Base-by-base conservation (phyloP, 2,113 vertebrate species). In the Acrocephalus kingi region DNA sequence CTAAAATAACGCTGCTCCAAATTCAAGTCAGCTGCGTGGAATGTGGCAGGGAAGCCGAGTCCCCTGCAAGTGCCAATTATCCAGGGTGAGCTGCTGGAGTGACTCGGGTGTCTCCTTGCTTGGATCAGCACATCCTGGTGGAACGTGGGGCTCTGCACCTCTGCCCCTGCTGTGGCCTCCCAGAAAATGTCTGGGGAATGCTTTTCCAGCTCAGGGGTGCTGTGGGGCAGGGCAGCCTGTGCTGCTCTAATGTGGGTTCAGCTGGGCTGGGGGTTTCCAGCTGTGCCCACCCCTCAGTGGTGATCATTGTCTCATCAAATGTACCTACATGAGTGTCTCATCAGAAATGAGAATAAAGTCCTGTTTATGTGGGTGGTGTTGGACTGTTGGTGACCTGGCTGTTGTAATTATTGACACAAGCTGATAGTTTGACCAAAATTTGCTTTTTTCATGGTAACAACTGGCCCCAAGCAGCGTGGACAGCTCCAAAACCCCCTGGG, bases 271-370 rank as follows among this genome's bases (percentile, higher is more conserved):
- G 37, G 2, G 6, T n/a, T 4, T 4, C 21, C 55, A 30, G 51
- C 48, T 21, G 5, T 1, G 0, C 1, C 23, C 14, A 0, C 15
- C 28, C 37, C 9, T 22, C 1, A 0, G 3, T 10, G 59, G 5
- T 8, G 1, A 14, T 20, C 64, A 4, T 41, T 3, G 8, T 23
- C 55, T 28, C 31, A 12, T 2, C 37, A 39, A 39, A 39, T 39
- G 37, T 39, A 39, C 37, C 37, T 39, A 11, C 37, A 39, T 39
- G 37, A 4, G 45, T 3, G 8, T 23, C 55, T 28, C 31, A 12
- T 2, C 37, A 35, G 77, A 28, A 79, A 22, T 25, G 11, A 24
- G 2, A 22, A 35, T 18, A 16, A 83, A 48, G 20, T 43, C 30
- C 3, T 17, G 10, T 21, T 39, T 9, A 1, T 18, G 54, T 4